Base-by-base conservation (phyloP, 1,140 invertebrate genomes). In the Portunus trituberculatus region DNA sequence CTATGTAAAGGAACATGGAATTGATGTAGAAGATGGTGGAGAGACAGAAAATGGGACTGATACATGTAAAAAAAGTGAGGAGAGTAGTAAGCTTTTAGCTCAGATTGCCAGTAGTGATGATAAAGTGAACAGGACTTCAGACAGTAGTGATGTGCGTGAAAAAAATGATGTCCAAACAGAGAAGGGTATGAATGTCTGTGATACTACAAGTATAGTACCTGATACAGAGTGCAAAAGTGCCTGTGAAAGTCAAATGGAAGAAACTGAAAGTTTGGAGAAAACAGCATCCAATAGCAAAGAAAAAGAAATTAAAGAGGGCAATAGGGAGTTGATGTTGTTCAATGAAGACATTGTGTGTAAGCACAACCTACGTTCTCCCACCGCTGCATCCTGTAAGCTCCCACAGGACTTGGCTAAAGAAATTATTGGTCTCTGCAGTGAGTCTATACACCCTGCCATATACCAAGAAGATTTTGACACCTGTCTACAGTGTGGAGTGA, bases 281-380 rank as follows among this genome's bases (percentile, higher is more conserved):
- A 84, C 32, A 48, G n/a, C 48, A 4, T 67, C 46, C 4, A 76
- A 31, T 39, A 92, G 84, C 45, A 89, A 82, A 82, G 94, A 82
- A 28, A 92, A 28, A 14, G 91, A 92, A 82, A 39, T 28, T n/a
- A 88, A 92, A 16, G 83, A 52, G 76, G 94, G 67, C 20, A 89
- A 12, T 76, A 88, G 48, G 32, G 94, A 92, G 46, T 25, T 92
- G 20, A 46, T 48, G 14, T 67, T 94, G 45, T 96, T 96, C 48
- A 96, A 96, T 67, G 96, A 96, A 86, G 96, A 96, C 52, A 83
- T 96, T 29, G 95, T 96, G 16, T 96, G 96, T 76, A 14, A 88
- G 32, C 96, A 96, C 83, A 94, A 95, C 39, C 89, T 95, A n/a
- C 89, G 94, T 14, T 83, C 95, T 83, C 94, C 96, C 6, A 94